Evolutionary conservation across 2,113 vertebrate species (phyloP), one percentile per base, ranked within the genome.

Genomic region (Tachysurus fulvidraco): DNA sequence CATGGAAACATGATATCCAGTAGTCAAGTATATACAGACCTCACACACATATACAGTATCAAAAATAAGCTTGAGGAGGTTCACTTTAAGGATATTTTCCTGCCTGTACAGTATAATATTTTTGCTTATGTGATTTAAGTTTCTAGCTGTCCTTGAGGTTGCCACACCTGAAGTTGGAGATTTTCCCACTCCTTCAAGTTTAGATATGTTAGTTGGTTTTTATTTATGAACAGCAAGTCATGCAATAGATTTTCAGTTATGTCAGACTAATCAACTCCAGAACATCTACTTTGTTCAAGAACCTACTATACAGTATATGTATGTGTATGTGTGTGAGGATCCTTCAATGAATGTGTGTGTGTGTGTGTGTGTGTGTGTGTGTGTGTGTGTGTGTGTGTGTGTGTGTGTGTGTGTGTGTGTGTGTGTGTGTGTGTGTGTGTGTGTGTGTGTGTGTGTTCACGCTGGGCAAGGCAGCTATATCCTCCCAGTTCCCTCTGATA

Each of bases 401-500:
- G 69, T 73, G 44, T 52, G 21, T 25, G 62, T 46, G 19, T n/a
- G 21, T 19, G 44, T 23, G 41, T 19, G 60, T 64, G 17, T 71
- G 65, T 55, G 46, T 83, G 14, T 41, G 0, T 82, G 60, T 50
- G 7, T 60, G 62, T 69, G 81, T 19, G 46, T 50, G 46, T 50
- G 46, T 50, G 46, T 50, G 46, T 50, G 46, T 59, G 54, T 71
- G 71, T 59, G 88, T 77, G 78, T 85, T 36, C 36, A 78, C 46
- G 91, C 54, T 60, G 77, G 50, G 84, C 74, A 86, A 67, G 12
- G 86, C 78, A 84, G 91, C 91, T 59, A 59, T 80, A 91, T 92
- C 23, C 87, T 88, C 36, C 90, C 85, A 91, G 90, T 93, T 95
- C 92, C 91, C 94, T 94, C 91, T 94, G 93, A 91, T 93, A 85